phyloP scores from a whole-genome alignment of 2,888 invertebrate species.

The Cephus rjabovi region DNA sequence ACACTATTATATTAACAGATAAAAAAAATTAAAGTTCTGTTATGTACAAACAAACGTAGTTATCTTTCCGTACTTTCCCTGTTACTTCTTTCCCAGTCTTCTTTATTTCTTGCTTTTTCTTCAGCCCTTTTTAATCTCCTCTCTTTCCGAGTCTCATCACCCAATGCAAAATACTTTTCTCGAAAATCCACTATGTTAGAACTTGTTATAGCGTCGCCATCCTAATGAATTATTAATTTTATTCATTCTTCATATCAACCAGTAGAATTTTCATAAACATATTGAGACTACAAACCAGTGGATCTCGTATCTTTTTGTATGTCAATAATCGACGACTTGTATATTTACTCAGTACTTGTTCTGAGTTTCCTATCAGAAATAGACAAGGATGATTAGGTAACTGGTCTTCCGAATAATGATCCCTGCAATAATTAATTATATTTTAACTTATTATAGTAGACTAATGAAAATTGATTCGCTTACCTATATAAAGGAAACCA shows the following conservation, averaged over 20 bases:
- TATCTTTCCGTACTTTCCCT: constrained; percentile 36
- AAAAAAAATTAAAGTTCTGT: constrained; percentile 5
- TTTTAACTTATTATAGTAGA: background rate
- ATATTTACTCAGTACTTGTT: constrained; percentile 86
- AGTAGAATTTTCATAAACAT: background rate
- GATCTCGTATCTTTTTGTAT: constrained; percentile 80
- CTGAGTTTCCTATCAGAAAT: constrained; percentile 83
- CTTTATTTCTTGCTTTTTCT: constrained; percentile 59
- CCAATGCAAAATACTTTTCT: constrained; percentile 78
- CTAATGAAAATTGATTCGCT: constrained; percentile 21
- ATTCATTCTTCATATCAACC: background rate
- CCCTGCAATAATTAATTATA: constrained; percentile 67
- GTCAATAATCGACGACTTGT: constrained; percentile 88
- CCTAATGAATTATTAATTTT: constrained; percentile 18
- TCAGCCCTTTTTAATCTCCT: constrained; percentile 68
- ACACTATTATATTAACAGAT: constrained; percentile 11
- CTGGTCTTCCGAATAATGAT: constrained; percentile 77
- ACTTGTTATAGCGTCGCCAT: constrained; percentile 45
- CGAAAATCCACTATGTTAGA: constrained; percentile 69
- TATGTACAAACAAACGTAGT: constrained; percentile 9
- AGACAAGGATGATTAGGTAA: constrained; percentile 87
- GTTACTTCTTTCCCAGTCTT: constrained; percentile 50
- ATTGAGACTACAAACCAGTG: constrained; percentile 50
- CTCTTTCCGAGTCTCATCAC: constrained; percentile 76
- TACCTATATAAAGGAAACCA: constrained; percentile 95